Percentiles rank a stretch among this genome's conserved stretches.
Evolutionary conservation across 2,888 invertebrate genomes (phyloP).

Genomic region (Thymelicus sylvestris): DNA sequence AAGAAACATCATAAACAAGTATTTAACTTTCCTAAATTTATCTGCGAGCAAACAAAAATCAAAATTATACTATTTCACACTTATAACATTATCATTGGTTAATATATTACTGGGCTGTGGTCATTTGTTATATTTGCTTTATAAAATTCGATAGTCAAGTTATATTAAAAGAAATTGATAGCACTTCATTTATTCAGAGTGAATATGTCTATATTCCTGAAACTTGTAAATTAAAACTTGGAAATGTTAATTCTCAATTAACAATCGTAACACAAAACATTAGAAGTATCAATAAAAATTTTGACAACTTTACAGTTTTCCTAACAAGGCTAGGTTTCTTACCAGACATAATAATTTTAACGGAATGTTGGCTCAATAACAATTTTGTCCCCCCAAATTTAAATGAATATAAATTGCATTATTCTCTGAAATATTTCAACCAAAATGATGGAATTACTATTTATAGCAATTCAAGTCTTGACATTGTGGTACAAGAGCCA

Average conservation of each 20-base stretch:
- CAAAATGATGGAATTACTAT: background rate
- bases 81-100: no score
- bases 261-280: conserved; percentile 10
- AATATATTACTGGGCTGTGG: no score
- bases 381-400: background rate
- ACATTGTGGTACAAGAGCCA: background rate
- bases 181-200: no score
- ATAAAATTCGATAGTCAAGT: no score
- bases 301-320: conserved; percentile 4
- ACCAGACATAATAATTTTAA: conserved; percentile 2
- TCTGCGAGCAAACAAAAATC: no score
- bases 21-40: no score
- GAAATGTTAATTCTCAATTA: background rate
- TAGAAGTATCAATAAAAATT: conserved; percentile 8
- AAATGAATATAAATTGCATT: background rate
- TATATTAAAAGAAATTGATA: no score
- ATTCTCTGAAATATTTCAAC: background rate
- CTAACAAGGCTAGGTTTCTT: background rate
- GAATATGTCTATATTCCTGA: no score
- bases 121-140: no score
- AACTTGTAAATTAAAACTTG: no score
- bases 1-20: no score
- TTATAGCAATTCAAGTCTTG: background rate
- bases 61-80: no score
- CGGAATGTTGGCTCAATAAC: conserved; percentile 3